These are phyloP conservation scores for Pterostichus madidus DNA, from an alignment of 2,888 invertebrate genomes.

Conservation along the genomic window DNA sequence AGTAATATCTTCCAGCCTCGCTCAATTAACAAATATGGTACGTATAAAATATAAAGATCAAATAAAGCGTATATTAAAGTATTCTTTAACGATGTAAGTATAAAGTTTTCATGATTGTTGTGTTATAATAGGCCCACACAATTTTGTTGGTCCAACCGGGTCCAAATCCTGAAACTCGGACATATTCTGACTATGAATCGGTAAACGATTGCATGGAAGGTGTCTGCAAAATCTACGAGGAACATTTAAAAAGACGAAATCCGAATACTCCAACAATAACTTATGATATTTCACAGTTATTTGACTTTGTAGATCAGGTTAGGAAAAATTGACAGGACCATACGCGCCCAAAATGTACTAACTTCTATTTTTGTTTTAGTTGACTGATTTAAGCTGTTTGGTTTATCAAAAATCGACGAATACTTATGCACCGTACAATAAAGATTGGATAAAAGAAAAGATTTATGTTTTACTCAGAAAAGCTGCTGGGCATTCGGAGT, in stretches of 20 bases:
- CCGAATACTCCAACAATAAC: slow-evolving; percentile 98
- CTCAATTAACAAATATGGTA: slow-evolving; percentile 38
- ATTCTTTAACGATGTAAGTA: too few species aligned
- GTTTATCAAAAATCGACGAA: slow-evolving; percentile 97
- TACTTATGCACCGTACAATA: slow-evolving; percentile 98
- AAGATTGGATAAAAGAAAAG: slow-evolving; percentile 99
- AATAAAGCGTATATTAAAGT: background rate
- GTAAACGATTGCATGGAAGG: slow-evolving; percentile 99
- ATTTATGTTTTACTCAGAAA: slow-evolving; percentile 96
- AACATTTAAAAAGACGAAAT: slow-evolving; percentile 96
- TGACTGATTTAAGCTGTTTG: slow-evolving; percentile 96
- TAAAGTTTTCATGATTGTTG: background rate
- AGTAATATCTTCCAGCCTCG: slow-evolving; percentile 11
- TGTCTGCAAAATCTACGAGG: slow-evolving; percentile 99
- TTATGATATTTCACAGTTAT: slow-evolving; percentile 98
- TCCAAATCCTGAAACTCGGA: slow-evolving; percentile 94
- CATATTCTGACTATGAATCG: slow-evolving; percentile 98
- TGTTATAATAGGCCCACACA: slow-evolving; percentile 90
- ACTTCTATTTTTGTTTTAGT: slow-evolving; percentile 75
- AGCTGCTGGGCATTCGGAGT: slow-evolving; percentile 85
- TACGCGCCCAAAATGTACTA: background rate
- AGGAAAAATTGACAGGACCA: slow-evolving; percentile 10
- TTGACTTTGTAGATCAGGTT: slow-evolving; percentile 97
- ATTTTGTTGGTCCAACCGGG: slow-evolving; percentile 97
- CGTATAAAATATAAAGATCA: background rate